Conservation (phyloP, 2,113 vertebrate species). For the Tinamus guttatus region DNA sequence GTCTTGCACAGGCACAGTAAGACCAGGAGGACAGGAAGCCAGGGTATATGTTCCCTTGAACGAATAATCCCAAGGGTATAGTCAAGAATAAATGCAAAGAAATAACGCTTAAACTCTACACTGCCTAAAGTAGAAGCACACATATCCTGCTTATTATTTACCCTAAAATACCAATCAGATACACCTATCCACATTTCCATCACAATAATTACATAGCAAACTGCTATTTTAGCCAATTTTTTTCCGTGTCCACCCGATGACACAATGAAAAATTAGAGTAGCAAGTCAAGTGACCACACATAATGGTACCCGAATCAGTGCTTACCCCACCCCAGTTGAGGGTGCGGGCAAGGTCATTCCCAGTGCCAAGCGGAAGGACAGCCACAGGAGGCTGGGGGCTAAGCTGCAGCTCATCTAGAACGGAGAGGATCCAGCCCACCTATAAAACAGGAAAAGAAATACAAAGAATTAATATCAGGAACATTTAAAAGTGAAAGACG, state of each 20-base stretch:
- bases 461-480: neutral
- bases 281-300: accelerated
- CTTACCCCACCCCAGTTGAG: conserved; percentile 99
- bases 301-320: neutral
- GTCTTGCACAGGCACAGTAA: neutral
- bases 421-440: conserved; percentile 89
- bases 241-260: neutral
- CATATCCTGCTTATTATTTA: neutral
- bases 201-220: neutral
- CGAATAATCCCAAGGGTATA: neutral
- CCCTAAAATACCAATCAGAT: neutral
- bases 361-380: conserved; percentile 94
- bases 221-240: neutral
- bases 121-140: neutral
- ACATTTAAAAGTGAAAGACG: neutral
- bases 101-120: neutral
- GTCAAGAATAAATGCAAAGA: neutral
- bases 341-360: conserved; percentile 95
- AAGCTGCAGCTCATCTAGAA: conserved; percentile 83
- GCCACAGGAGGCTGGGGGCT: conserved; percentile 91
- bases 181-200: neutral
- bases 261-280: neutral
- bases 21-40: neutral
- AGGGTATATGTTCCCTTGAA: neutral
- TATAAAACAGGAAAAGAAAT: conserved; percentile 37